phyloP scores from a whole-genome alignment of 2,888 invertebrate genomes.

The Cetonia aurata region DNA sequence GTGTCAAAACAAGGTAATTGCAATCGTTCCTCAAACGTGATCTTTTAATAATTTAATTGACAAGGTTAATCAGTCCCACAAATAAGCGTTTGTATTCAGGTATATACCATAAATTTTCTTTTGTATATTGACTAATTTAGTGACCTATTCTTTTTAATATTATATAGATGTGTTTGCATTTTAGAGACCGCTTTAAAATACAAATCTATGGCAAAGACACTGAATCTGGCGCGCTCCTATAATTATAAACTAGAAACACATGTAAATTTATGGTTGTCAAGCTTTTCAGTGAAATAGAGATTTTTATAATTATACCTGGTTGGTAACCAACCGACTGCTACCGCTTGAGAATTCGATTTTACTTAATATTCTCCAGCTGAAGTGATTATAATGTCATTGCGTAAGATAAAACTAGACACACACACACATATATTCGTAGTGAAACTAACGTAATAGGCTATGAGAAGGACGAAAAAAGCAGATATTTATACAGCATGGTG shows the following conservation, averaged over 20 bases:
- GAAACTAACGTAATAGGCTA: neutral
- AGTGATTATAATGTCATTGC: constrained; percentile 37
- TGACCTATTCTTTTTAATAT: too few species aligned
- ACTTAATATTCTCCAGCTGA: constrained; percentile 31
- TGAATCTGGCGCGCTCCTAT: constrained; percentile 1
- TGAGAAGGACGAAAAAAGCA: neutral
- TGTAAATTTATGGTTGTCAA: constrained; percentile 39
- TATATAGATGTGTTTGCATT: too few species aligned
- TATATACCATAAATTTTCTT: too few species aligned
- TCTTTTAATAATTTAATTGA: too few species aligned
- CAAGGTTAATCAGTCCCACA: too few species aligned
- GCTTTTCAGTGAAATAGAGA: constrained; percentile 38
- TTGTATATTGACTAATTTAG: too few species aligned
- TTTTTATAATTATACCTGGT: constrained; percentile 28
- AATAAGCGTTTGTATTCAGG: too few species aligned
- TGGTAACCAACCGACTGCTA: neutral
- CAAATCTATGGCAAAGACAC: too few species aligned
- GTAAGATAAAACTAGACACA: constrained; percentile 25
- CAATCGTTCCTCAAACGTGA: too few species aligned
- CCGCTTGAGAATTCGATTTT: constrained; percentile 19
- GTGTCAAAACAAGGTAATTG: too few species aligned
- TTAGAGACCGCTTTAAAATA: too few species aligned
- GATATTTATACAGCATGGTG: neutral
- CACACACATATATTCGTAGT: neutral
- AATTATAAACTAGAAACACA: constrained; percentile 33